Conservation (phyloP, 2,888 invertebrate genomes). For the Sialis fuliginosa region DNA sequence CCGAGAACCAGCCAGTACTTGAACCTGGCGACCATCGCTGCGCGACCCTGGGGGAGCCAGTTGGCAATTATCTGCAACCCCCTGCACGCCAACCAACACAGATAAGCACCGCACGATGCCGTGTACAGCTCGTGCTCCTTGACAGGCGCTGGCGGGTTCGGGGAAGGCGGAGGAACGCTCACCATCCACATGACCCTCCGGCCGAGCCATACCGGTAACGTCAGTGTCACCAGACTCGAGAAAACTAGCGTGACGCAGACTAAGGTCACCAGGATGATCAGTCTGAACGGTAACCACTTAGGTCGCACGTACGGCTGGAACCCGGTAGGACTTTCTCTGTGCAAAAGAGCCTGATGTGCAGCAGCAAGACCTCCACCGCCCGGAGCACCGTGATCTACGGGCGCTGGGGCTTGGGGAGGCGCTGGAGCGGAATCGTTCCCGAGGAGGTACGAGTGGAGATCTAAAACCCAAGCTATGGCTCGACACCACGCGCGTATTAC, state of each 20-base stretch:
- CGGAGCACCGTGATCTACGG: slow-evolving; percentile 25
- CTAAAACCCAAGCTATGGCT: slow-evolving; percentile 64
- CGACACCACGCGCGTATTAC: slow-evolving; percentile 75
- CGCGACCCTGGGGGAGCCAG: slow-evolving; percentile 80
- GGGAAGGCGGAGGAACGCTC: slow-evolving; percentile 26
- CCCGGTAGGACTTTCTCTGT: slow-evolving; percentile 62
- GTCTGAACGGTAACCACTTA: slow-evolving; percentile 57
- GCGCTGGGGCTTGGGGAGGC: slow-evolving; percentile 16
- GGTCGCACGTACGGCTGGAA: slow-evolving; percentile 85
- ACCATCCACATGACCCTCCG: slow-evolving; percentile 80
- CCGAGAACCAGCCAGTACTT: slow-evolving; percentile 59
- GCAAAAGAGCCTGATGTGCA: slow-evolving; percentile 76
- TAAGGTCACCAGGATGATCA: slow-evolving; percentile 47
- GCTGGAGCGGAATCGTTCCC: slow-evolving; percentile 37
- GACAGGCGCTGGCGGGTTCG: slow-evolving; percentile 12
- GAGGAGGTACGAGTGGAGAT: slow-evolving; percentile 77
- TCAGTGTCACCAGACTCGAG: slow-evolving; percentile 67
- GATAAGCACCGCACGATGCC: slow-evolving; percentile 83
- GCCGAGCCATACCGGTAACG: slow-evolving; percentile 83
- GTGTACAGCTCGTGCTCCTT: slow-evolving; percentile 88
- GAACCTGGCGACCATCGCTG: slow-evolving; percentile 50
- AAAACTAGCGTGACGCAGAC: slow-evolving; percentile 74
- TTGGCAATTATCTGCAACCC: slow-evolving; percentile 65
- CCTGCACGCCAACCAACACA: slow-evolving; percentile 84
- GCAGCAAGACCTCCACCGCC: slow-evolving; percentile 42